These are phyloP conservation scores for Anagrus nilaparvatae DNA, from an alignment of 1,140 invertebrate genomes.

Conservation along the genomic window DNA sequence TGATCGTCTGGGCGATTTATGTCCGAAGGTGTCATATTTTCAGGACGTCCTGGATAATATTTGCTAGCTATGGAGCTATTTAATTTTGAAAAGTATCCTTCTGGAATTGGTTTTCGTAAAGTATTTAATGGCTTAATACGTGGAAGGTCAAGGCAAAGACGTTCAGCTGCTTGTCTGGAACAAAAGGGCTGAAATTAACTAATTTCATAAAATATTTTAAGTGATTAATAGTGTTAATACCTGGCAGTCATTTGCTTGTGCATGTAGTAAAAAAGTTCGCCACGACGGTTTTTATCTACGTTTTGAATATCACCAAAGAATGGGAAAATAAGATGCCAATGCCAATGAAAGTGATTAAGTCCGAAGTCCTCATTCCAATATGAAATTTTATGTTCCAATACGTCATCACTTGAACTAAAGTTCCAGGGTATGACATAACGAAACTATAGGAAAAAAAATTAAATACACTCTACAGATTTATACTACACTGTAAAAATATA, in stretches of 20 bases:
- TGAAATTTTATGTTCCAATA: slow-evolving; percentile 59
- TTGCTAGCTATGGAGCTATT: slow-evolving; percentile 54
- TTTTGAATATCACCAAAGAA: slow-evolving; percentile 46
- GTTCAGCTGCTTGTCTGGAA: too few species aligned
- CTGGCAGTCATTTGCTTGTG: slow-evolving; percentile 48
- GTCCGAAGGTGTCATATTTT: slow-evolving; percentile 49
- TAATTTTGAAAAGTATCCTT: slow-evolving; percentile 65
- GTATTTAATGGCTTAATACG: slow-evolving; percentile 47
- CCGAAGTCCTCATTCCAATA: slow-evolving; percentile 51
- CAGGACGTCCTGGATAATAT: slow-evolving; percentile 51
- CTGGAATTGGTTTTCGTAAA: slow-evolving; percentile 51
- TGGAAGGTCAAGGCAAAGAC: slow-evolving; percentile 27
- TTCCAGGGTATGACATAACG: slow-evolving; percentile 63
- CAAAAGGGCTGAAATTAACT: too few species aligned
- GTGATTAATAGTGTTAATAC: too few species aligned
- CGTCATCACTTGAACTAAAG: slow-evolving; percentile 61
- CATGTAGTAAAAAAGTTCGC: slow-evolving; percentile 54
- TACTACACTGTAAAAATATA: too few species aligned
- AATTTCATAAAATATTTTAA: too few species aligned
- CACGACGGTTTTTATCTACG: slow-evolving; percentile 47
- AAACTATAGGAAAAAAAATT: too few species aligned
- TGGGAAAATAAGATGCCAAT: slow-evolving; percentile 74
- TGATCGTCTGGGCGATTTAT: slow-evolving; percentile 57
- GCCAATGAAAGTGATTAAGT: slow-evolving; percentile 67
- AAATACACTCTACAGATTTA: too few species aligned